Evolutionary conservation across 1,140 invertebrate species (phyloP).

Genomic region (Pseudomyrmex cubaensis): DNA sequence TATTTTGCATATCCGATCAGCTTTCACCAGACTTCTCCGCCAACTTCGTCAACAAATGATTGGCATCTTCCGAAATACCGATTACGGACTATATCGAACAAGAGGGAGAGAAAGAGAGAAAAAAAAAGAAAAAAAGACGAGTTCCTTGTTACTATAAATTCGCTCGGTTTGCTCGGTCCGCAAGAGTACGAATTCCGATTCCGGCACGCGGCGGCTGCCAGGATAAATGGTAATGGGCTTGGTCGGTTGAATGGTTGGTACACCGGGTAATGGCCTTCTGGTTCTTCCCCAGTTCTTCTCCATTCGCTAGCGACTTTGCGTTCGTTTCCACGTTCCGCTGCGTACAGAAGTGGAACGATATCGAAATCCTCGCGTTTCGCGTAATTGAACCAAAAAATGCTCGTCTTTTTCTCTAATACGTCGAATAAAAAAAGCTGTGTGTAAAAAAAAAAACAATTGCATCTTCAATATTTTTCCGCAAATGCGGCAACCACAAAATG

Average conservation of each 20-base stretch:
- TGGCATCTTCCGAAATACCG: constrained; percentile 18
- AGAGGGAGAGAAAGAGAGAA: neutral
- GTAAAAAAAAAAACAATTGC: constrained; percentile 18
- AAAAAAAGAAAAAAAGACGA: no score
- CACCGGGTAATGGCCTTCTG: constrained; percentile 72
- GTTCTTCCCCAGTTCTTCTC: constrained; percentile 42
- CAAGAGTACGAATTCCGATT: constrained; percentile 76
- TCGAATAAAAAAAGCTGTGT: neutral
- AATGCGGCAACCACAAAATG: constrained; percentile 56
- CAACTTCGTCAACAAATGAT: constrained; percentile 21
- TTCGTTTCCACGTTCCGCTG: constrained; percentile 47
- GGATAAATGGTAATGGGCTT: constrained; percentile 76
- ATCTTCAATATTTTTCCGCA: constrained; percentile 33
- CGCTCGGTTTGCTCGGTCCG: constrained; percentile 54
- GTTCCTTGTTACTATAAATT: constrained; percentile 72
- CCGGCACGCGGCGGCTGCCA: constrained; percentile 65
- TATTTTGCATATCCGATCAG: neutral
- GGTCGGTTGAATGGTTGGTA: constrained; percentile 64
- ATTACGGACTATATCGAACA: constrained; percentile 10
- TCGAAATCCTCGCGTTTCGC: constrained; percentile 6
- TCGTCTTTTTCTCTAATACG: neutral
- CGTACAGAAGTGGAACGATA: constrained; percentile 10
- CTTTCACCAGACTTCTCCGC: constrained; percentile 35
- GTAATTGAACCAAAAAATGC: neutral
- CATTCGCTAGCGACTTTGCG: constrained; percentile 18